Base-by-base conservation (phyloP, 2,888 invertebrate genomes). In the Melanchra persicariae region DNA sequence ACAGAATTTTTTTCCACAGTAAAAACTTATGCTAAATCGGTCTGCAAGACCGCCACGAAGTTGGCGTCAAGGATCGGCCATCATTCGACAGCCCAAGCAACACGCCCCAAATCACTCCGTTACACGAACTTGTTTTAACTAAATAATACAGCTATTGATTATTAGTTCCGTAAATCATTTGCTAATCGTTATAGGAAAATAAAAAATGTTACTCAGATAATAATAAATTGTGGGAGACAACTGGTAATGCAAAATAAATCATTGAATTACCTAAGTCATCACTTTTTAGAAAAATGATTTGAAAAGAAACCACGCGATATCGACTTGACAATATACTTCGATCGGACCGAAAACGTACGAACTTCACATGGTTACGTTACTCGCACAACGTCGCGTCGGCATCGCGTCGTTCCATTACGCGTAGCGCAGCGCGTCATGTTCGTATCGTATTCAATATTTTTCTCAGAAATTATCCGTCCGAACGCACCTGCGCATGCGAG, bases 41-140 rank as follows among this genome's bases (percentile, higher is more conserved):
- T 88, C 91, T 83, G 70, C 81, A 79, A 90, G 90, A 94, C 93
- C 92, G 92, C 89, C 90, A 90, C 90, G 92, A 93, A 93, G 92
- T 93, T 93, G 87, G 91, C 89, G 88, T 89, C 88, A 88, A 81
- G 87, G 88, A 91, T 90, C 93, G 91, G 93, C 93, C 93, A 94
- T 93, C 89, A 90, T 87, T 88, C 87, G 89, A 88, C 88, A 86
- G 84, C 85, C 83, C 87, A 86, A 87, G 90, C 88, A 90, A 93
- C 93, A 91, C 91, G 92, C 93, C 93, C 91, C 88, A 85, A 81
- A 72, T 63, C 86, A 87, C 84, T 89, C 83, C 89, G 55, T 83
- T 85, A 69, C 77, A 79, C 71, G 82, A 58, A 71, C 5, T 19
- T 30, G 10, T 54, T 49, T 2, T 45, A 37, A 10, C n/a, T 12